Conservation (phyloP, 2,888 invertebrate species). For the Eristalis tenax region DNA sequence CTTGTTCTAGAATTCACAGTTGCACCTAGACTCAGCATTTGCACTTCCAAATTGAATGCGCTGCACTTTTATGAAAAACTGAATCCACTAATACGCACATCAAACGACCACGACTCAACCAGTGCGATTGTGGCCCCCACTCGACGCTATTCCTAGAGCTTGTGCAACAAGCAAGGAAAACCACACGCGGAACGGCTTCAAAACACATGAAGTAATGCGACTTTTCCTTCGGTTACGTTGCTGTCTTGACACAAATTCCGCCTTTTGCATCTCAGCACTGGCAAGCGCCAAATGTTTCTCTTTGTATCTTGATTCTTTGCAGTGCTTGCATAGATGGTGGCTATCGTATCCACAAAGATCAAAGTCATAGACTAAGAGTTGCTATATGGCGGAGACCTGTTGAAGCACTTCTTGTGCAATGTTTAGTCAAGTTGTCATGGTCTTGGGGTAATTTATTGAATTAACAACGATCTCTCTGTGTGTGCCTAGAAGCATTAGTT, state of each 20-base stretch:
- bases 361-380: conserved; percentile 56
- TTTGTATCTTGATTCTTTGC: conserved; percentile 16
- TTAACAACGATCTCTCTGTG: background rate
- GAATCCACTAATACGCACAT: background rate
- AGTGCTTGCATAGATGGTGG: background rate
- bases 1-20: conserved; percentile 28
- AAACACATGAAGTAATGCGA: background rate
- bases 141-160: background rate
- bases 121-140: background rate
- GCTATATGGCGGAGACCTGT: conserved; percentile 22
- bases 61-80: conserved; percentile 5
- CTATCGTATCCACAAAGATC: conserved; percentile 59
- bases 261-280: conserved; percentile 3
- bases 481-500: background rate
- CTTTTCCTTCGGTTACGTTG: conserved; percentile 19
- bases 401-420: conserved; percentile 58
- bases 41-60: background rate
- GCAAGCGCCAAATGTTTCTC: background rate
- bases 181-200: conserved; percentile 17
- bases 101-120: background rate
- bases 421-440: conserved; percentile 22
- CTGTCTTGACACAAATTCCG: conserved; percentile 36
- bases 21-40: conserved; percentile 4
- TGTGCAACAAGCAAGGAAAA: conserved; percentile 30
- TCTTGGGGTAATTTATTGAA: conserved; percentile 12